Evolutionary conservation across 2,888 invertebrate genomes (phyloP), one percentile per base, ranked within the genome.

Genomic region (Barypeithes pellucidus): DNA sequence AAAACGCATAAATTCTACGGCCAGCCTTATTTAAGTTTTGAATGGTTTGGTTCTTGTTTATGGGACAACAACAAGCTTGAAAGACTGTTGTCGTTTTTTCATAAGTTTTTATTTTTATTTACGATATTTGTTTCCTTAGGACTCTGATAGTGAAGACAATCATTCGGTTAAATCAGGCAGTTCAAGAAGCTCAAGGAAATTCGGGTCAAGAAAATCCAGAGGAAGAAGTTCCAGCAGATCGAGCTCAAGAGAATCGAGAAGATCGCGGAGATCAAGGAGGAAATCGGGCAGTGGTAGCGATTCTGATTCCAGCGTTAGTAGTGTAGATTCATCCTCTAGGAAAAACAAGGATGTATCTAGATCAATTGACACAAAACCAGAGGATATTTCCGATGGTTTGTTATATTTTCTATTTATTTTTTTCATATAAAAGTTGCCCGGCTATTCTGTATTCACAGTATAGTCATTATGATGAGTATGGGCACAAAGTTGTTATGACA

Each of bases 371-470:
- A 82, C 83, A 74, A 85, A 85, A 80, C 84, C 90, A 60, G 91
- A 91, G 84, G 90, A 90, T 85, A 90, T 91, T 81, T 91, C 91
- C 72, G 91, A 91, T 81, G 90, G 90, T 90, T 85, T 80, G 76
- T 77, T 11, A 33, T 41, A 24, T 11, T 61, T 61, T 39, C 14
- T 36, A 12, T 3, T 33, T 8, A 33, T 33, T 33, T 33, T 33
- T 33, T n/a, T n/a, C n/a, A n/a, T n/a, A n/a, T n/a, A n/a, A n/a
- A n/a, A n/a, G n/a, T n/a, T n/a, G n/a, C n/a, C n/a, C n/a, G n/a
- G n/a, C n/a, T n/a, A n/a, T n/a, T n/a, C n/a, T n/a, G n/a, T n/a
- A n/a, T n/a, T n/a, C n/a, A n/a, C n/a, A n/a, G n/a, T n/a, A n/a
- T n/a, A n/a, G n/a, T n/a, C n/a, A n/a, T n/a, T n/a, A n/a, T n/a